A percentile compares a stretch with the other conserved stretches of the same genome.
Evolutionary conservation across 2,113 vertebrate genomes (phyloP).

Genomic region (Trinectes maculatus): DNA sequence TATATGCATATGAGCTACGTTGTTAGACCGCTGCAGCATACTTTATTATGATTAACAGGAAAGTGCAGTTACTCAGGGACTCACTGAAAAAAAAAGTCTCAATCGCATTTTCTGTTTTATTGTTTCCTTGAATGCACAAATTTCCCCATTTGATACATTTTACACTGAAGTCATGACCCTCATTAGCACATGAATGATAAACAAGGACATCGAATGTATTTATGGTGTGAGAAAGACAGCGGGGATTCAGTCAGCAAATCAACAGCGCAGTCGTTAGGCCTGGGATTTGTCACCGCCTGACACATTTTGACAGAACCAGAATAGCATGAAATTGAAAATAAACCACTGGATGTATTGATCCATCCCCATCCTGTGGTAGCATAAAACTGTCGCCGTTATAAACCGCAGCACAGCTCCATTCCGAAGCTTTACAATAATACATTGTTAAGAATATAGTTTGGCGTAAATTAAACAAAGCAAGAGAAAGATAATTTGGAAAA

Average conservation of each 20-base stretch:
- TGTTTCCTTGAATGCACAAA: constrained; percentile 2
- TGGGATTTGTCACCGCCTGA: constrained; percentile 70
- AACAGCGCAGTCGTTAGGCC: constrained; percentile 55
- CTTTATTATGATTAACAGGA: background rate
- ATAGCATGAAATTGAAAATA: constrained; percentile 79
- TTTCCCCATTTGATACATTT: constrained; percentile 35
- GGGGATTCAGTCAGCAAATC: constrained; percentile 64
- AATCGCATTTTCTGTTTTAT: background rate
- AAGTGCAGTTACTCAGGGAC: constrained; percentile 1
- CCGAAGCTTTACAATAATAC: too few species aligned
- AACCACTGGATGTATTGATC: constrained; percentile 73
- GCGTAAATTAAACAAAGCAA: constrained; percentile 3
- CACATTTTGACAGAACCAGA: constrained; percentile 75
- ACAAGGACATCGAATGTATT: constrained; percentile 48
- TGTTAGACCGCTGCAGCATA: background rate
- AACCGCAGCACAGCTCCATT: too few species aligned
- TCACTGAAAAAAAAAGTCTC: too few species aligned
- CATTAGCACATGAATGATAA: constrained; percentile 51
- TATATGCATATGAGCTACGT: constrained; percentile 1
- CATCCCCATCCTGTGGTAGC: constrained; percentile 45
- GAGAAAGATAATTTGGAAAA: constrained; percentile 6
- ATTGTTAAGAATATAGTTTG: background rate
- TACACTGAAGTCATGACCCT: constrained; percentile 28
- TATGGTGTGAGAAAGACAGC: constrained; percentile 53
- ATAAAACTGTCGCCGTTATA: constrained; percentile 16